Evolutionary conservation across 2,888 invertebrate genomes (phyloP), one percentile per base, ranked within the genome.

Genomic region (Lycia hirtaria): DNA sequence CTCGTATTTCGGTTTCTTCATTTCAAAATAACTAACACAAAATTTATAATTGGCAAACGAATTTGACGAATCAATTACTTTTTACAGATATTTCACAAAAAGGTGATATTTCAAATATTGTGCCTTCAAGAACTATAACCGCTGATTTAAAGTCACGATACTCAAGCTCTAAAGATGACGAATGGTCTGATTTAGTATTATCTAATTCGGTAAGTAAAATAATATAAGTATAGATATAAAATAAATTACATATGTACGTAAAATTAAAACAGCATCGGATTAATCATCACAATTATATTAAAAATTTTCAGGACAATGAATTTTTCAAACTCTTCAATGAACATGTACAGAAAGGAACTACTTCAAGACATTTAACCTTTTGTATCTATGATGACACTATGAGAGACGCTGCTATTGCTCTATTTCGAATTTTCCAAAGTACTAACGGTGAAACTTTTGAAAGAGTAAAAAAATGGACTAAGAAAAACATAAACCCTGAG

Each of bases 371-470:
- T 4, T 75, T 88, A 15, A 88, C 87, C 20, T 93, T 93, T 71
- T 91, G 85, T 57, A 78, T 93, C 35, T 92, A 90, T 60, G 85
- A 93, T 61, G 86, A 88, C 48, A 81, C 86, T 32, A 88, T 92
- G 75, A 84, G 90, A 69, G 80, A 88, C 64, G 88, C 93, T 49
- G 83, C 89, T 3, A 77, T 91, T 44, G 78, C 84, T 20, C 69
- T 93, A 20, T 93, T 91, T 65, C 83, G 88, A 28, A 66, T 92
- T 5, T 75, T 93, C n/a, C 80, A 82, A 74, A 80, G 74, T 35
- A 71, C 85, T 37, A 81, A 87, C 40, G 76, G 81, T 47, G 84
- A 85, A 59, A 80, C 88, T 47, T 70, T 79, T 15, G 70, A 80
- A 22, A 76, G 71, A n/a, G 70, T 92, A 3, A 75, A 72, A 62